These are phyloP conservation scores for Aspiorhynchus laticeps DNA, from an alignment of 2,113 vertebrate species.

Conservation along the genomic window DNA sequence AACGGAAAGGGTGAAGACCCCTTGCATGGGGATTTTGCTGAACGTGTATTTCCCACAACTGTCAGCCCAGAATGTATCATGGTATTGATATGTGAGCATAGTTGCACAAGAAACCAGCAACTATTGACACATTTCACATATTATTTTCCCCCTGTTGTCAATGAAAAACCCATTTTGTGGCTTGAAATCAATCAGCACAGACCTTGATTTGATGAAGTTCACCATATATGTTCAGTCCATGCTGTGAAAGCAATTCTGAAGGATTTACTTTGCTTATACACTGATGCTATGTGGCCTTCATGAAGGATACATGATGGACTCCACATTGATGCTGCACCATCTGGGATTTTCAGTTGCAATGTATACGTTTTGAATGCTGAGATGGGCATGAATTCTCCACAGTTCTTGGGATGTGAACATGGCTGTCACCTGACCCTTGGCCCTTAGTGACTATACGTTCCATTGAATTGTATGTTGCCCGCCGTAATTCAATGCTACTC, in stretches of 20 bases:
- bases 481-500: not conserved
- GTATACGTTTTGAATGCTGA: not conserved
- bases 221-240: not conserved
- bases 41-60: not conserved
- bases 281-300: not conserved
- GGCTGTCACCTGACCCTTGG: not conserved
- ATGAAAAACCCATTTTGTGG: not conserved
- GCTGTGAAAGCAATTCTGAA: not conserved
- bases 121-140: not conserved
- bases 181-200: slow-evolving; percentile 21
- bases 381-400: not conserved
- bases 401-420: not conserved
- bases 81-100: not conserved
- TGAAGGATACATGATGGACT: not conserved
- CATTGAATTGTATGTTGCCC: not conserved
- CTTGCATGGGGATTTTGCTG: not conserved
- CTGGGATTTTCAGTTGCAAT: not conserved
- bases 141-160: not conserved
- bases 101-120: not conserved
- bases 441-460: not conserved
- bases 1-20: not conserved
- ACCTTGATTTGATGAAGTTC: not conserved
- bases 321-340: not conserved
- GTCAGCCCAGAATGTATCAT: not conserved
- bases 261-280: not conserved